These are phyloP conservation scores for Zaprionus vittiger DNA, from an alignment of 1,140 invertebrate genomes.

Conservation along the genomic window DNA sequence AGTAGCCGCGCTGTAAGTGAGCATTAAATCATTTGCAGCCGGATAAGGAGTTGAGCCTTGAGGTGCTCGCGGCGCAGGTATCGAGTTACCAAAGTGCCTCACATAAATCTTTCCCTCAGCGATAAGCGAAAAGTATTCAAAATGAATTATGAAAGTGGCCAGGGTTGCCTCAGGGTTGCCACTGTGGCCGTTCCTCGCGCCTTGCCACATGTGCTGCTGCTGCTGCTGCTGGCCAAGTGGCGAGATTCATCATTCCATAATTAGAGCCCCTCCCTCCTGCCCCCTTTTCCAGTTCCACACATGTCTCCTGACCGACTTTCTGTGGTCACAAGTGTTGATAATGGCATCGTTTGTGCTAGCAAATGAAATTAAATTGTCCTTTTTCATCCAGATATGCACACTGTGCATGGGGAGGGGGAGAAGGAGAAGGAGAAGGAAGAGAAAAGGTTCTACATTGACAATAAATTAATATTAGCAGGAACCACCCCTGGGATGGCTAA, in stretches of 20 bases:
- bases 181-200: background rate
- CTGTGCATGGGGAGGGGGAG: background rate
- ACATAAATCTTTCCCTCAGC: constrained; percentile 77
- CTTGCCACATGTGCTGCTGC: constrained; percentile 34
- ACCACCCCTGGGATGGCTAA: constrained; percentile 59
- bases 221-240: background rate
- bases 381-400: constrained; percentile 66
- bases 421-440: background rate
- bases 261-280: constrained; percentile 46
- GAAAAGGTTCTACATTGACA: constrained; percentile 46
- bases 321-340: constrained; percentile 81
- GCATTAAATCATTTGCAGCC: constrained; percentile 75
- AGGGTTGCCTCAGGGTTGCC: constrained; percentile 8
- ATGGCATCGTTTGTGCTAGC: constrained; percentile 56
- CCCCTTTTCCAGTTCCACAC: constrained; percentile 2
- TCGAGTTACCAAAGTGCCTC: constrained; percentile 66
- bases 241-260: constrained; percentile 75
- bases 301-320: constrained; percentile 66
- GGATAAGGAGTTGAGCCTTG: constrained; percentile 68
- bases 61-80: constrained; percentile 41
- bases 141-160: constrained; percentile 72
- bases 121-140: constrained; percentile 78
- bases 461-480: constrained; percentile 75
- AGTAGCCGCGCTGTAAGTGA: constrained; percentile 67
- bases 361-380: constrained; percentile 82